Conservation (phyloP, 2,113 vertebrate species). For the Podocnemis expansa region DNA sequence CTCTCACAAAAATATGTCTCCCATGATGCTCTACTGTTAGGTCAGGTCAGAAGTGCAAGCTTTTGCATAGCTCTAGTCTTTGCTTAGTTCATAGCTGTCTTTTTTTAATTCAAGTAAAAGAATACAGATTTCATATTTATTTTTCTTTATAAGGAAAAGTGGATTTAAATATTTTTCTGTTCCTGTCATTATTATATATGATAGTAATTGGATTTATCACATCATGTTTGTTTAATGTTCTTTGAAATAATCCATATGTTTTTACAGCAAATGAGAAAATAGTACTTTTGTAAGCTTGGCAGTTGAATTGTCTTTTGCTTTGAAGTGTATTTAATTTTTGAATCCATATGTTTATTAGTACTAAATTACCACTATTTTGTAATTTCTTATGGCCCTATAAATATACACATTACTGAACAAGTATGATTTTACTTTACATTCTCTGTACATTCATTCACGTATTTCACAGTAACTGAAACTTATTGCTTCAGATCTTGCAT, state of each 20-base stretch:
- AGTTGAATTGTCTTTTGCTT: neutral
- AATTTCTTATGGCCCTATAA: neutral
- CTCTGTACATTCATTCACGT: neutral
- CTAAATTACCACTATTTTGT: neutral
- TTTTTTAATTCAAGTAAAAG: neutral
- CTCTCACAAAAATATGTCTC: neutral
- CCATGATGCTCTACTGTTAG: neutral
- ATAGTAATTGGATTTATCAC: neutral
- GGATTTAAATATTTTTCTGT: neutral
- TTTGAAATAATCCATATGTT: neutral
- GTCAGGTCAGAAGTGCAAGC: neutral
- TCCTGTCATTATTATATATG: neutral
- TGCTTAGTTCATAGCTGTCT: too few species aligned
- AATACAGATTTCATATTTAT: rapidly evolving
- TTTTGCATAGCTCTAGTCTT: neutral
- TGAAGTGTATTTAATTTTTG: neutral
- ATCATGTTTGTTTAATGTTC: neutral
- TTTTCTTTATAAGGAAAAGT: neutral
- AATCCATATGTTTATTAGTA: neutral
- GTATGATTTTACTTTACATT: neutral
- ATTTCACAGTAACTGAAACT: neutral
- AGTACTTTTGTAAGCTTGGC: neutral
- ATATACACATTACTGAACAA: neutral
- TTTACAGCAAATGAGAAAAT: conserved; percentile 29
- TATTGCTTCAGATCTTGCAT: neutral